Evolutionary conservation across 1,140 invertebrate genomes (phyloP).

Genomic region (Leucophenga varia): DNA sequence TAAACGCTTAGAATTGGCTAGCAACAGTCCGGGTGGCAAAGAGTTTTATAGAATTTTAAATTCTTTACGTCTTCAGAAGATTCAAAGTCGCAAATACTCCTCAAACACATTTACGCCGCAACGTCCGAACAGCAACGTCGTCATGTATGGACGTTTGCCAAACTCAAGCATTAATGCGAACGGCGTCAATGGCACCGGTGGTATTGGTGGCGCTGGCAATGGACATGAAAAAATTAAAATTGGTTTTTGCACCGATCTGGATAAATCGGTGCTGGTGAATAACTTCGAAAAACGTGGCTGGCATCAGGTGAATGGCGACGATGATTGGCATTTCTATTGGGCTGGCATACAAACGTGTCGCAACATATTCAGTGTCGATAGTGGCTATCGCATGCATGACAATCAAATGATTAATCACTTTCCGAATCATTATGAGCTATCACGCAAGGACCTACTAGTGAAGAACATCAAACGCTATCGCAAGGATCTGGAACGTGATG

Average conservation of each 20-base stretch:
- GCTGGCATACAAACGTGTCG: slow-evolving; percentile 86
- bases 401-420: slow-evolving; percentile 92
- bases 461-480: slow-evolving; percentile 95
- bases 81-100: too few species aligned
- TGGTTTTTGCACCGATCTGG: slow-evolving; percentile 87
- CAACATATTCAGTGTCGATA: slow-evolving; percentile 89
- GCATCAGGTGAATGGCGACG: slow-evolving; percentile 86
- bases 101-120: too few species aligned
- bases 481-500: slow-evolving; percentile 88
- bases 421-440: slow-evolving; percentile 93
- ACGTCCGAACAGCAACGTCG: too few species aligned
- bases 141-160: slow-evolving; percentile 39
- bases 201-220: slow-evolving; percentile 1
- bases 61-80: too few species aligned
- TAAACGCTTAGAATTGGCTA: too few species aligned
- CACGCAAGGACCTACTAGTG: slow-evolving; percentile 90
- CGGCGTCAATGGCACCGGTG: neutral
- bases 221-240: slow-evolving; percentile 62
- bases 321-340: slow-evolving; percentile 98
- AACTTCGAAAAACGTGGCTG: slow-evolving; percentile 94
- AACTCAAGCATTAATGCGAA: slow-evolving; percentile 7
- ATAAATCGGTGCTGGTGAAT: slow-evolving; percentile 91
- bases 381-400: slow-evolving; percentile 87
- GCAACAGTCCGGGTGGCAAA: too few species aligned
- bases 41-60: too few species aligned